Base-by-base conservation (phyloP, 2,113 vertebrate genomes). In the Megaleporinus macrocephalus region DNA sequence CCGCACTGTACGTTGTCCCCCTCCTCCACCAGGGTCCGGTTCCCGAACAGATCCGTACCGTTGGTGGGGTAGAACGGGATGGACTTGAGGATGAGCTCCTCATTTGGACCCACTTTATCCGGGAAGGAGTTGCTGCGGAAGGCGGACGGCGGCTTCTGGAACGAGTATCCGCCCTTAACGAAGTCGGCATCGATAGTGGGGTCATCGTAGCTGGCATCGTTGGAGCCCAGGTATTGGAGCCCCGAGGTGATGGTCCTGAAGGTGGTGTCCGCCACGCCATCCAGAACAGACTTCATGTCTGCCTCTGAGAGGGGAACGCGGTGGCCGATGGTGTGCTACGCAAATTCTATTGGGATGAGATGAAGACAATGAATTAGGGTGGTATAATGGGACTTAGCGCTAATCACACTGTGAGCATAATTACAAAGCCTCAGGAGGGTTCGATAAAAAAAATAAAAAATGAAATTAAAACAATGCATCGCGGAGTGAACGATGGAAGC, bases 181-280 rank as follows among this genome's bases (percentile, higher is more conserved):
- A 96, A 96, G 83, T 97, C 94, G 84, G 94, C 95, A 85, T 97
- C 91, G 0, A 92, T 91, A 61, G 95, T 93, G 86, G 95, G 85
- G 87, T 97, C 95, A 62, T 97, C 97, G 81, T 98, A 98, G 87
- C 96, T 96, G 84, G 97, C 97, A 65, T 99, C 96, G 75, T 98
- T 99, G 79, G 97, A 96, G 81, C 96, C 96, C 85, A 97, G 90
- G 83, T 95, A 98, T 84, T 97, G 95, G 75, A 99, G 95, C 87
- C 98, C 97, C 81, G 97, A 99, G 0, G 98, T 99, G 90, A 99
- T 98, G 90, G 98, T 99, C 90, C 96, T 95, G 93, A 99, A 98
- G 79, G 97, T 99, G 83, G 97, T 98, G 79, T 99, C 98, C 62
- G 98, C 97, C 90, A 99, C 97, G 88, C 96, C 98, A 91, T 98